A percentile compares a stretch with the other conserved stretches of the same genome.
These are phyloP conservation scores for Polyergus mexicanus DNA, from an alignment of 1,140 invertebrate genomes.

Conservation along the genomic window DNA sequence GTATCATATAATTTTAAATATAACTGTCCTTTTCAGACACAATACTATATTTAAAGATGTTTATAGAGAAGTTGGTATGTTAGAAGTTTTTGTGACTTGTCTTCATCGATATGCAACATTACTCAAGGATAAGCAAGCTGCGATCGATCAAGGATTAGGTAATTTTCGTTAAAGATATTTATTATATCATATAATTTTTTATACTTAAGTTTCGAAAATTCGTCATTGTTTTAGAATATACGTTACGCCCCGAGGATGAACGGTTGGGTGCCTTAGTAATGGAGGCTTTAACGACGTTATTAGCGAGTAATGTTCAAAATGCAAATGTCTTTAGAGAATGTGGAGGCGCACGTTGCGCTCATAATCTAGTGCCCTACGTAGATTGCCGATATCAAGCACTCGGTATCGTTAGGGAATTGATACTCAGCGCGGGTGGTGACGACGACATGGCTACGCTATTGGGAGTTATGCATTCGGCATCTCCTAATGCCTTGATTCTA, in stretches of 20 bases:
- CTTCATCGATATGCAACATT: conserved; percentile 94
- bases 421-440: conserved; percentile 96
- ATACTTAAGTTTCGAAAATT: background rate
- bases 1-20: background rate
- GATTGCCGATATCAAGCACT: conserved; percentile 94
- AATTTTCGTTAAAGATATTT: conserved; percentile 11
- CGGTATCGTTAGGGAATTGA: conserved; percentile 94
- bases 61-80: conserved; percentile 98
- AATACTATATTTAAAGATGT: conserved; percentile 98
- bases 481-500: conserved; percentile 92
- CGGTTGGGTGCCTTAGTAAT: conserved; percentile 94
- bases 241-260: conserved; percentile 90
- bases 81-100: conserved; percentile 99
- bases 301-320: conserved; percentile 94
- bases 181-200: background rate
- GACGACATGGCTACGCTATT: conserved; percentile 98
- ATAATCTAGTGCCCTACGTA: conserved; percentile 94
- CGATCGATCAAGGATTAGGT: conserved; percentile 84
- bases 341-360: conserved; percentile 95
- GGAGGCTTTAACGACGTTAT: conserved; percentile 94
- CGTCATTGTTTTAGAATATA: conserved; percentile 82
- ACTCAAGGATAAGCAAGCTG: conserved; percentile 90
- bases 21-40: conserved; percentile 88
- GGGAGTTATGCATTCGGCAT: conserved; percentile 95
- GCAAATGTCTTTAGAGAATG: conserved; percentile 97